phyloP scores from a whole-genome alignment of 2,113 vertebrate species.

The Marmota flaviventris region DNA sequence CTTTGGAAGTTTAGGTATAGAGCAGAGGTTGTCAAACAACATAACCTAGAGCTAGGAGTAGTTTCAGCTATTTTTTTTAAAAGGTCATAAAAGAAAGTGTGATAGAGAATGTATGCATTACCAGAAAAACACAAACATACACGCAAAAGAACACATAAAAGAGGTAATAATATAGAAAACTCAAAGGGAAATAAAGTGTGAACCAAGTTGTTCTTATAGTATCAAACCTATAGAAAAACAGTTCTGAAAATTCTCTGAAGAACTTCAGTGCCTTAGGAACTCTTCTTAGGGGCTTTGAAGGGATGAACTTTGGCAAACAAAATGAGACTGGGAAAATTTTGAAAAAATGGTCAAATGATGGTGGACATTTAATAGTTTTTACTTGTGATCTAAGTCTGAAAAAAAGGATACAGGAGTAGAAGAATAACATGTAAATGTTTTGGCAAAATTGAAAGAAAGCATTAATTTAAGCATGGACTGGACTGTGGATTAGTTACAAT shows the following conservation, averaged over 20 bases:
- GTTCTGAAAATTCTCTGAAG: no score
- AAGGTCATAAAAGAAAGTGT: no score
- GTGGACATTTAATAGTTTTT: background rate
- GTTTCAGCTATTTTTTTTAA: background rate
- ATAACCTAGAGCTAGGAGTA: background rate
- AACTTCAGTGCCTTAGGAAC: no score
- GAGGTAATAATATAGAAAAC: background rate
- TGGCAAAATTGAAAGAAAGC: background rate
- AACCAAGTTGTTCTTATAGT: background rate
- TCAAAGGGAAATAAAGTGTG: background rate
- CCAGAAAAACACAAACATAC: no score
- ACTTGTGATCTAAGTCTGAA: background rate
- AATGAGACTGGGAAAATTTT: background rate
- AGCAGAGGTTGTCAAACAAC: background rate
- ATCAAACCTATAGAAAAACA: background rate
- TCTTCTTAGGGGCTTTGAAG: background rate
- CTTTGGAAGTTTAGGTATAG: background rate
- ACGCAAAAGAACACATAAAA: background rate
- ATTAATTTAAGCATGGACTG: background rate
- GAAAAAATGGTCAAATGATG: background rate
- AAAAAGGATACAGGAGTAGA: background rate
- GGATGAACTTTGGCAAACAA: background rate
- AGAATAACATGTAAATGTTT: background rate
- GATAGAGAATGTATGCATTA: no score
- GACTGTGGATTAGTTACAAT: background rate